Percentiles rank a stretch among this genome's conserved stretches.
phyloP scores from a whole-genome alignment of 1,140 invertebrate genomes.

The Scaptomyza montana region DNA sequence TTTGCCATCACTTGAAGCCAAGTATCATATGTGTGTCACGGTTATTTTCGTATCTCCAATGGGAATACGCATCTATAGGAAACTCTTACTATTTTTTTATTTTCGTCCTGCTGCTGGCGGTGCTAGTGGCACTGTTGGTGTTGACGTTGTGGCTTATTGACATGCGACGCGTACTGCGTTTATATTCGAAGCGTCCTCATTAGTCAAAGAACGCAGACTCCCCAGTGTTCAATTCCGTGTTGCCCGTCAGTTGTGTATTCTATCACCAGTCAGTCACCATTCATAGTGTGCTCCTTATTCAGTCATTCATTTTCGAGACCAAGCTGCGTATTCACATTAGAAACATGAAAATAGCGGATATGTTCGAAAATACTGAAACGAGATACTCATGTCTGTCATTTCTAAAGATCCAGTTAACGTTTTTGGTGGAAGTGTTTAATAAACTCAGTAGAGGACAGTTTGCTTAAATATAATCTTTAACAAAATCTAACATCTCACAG shows the following conservation, averaged over 20 bases:
- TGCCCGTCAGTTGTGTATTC: slow-evolving; percentile 27
- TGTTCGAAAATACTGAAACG: neutral
- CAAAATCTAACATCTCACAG: too few species aligned
- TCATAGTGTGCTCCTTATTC: slow-evolving; percentile 9
- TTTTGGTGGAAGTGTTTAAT: too few species aligned
- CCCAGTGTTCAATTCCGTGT: slow-evolving; percentile 5
- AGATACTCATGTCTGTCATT: neutral
- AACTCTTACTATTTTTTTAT: neutral
- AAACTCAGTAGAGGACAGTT: too few species aligned
- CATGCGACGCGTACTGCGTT: slow-evolving; percentile 40
- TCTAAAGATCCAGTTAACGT: neutral
- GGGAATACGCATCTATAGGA: neutral
- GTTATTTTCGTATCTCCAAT: slow-evolving; percentile 1
- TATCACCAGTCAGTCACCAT: slow-evolving; percentile 11
- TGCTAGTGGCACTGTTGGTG: slow-evolving; percentile 14
- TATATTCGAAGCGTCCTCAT: slow-evolving; percentile 49
- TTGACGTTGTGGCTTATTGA: slow-evolving; percentile 31
- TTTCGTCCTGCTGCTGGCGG: slow-evolving; percentile 10
- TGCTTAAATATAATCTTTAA: too few species aligned
- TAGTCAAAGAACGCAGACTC: slow-evolving; percentile 41
- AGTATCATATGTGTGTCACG: slow-evolving; percentile 1
- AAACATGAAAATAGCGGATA: neutral
- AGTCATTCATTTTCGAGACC: slow-evolving; percentile 41
- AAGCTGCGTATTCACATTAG: neutral
- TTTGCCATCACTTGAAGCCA: neutral